A percentile compares a stretch with the other conserved stretches of the same genome.
Evolutionary conservation across 1,140 invertebrate species (phyloP).

Genomic region (Cydia strobilella): DNA sequence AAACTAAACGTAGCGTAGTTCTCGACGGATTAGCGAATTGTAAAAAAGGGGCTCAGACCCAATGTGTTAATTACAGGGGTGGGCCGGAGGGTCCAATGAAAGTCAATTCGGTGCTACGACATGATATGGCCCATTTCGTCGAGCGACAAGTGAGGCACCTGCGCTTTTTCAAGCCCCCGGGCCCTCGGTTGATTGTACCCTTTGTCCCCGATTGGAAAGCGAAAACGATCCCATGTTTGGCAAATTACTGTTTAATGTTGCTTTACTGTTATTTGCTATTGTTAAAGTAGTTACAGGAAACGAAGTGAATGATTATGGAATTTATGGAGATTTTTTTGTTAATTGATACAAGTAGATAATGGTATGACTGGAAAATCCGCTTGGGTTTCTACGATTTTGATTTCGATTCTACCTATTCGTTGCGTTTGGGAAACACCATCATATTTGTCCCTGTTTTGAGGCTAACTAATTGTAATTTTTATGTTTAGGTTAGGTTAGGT

Average conservation of each 20-base stretch:
- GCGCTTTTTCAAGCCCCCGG: conserved; percentile 62
- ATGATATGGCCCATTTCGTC: conserved; percentile 81
- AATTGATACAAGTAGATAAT: not conserved
- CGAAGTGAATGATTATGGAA: not conserved
- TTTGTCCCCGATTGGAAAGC: conserved; percentile 63
- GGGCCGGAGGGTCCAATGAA: conserved; percentile 71
- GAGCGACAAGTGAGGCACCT: conserved; percentile 78
- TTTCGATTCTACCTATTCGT: not conserved
- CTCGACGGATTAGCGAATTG: conserved; percentile 75
- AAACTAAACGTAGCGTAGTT: conserved; percentile 57
- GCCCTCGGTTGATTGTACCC: conserved; percentile 47
- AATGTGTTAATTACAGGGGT: conserved; percentile 81
- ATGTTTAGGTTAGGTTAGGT: too few relatives aligned
- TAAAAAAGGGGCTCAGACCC: conserved; percentile 73
- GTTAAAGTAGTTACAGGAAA: conserved; percentile 71
- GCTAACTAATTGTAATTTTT: not conserved
- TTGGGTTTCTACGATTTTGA: conserved; percentile 1
- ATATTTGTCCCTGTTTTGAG: not conserved
- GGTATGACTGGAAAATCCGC: not conserved
- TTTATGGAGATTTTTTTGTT: not conserved
- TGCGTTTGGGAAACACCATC: not conserved
- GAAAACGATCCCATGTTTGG: conserved; percentile 41
- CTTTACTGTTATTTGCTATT: conserved; percentile 29
- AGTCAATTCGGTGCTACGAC: conserved; percentile 81
- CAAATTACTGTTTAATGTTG: conserved; percentile 39